Conservation (phyloP, 1,140 invertebrate species). For the Cyclargus thomasi region DNA sequence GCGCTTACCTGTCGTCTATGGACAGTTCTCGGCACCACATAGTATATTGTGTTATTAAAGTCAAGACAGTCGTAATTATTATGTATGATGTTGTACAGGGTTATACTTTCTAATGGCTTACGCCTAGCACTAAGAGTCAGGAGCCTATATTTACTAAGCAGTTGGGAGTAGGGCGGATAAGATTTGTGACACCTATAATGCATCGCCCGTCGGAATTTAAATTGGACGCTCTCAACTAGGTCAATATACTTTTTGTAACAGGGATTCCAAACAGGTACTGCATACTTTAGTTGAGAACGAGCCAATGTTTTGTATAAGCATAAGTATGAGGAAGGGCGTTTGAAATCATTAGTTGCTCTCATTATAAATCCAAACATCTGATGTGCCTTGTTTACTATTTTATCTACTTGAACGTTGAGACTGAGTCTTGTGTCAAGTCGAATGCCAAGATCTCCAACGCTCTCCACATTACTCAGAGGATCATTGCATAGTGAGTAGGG, state of each 20-base stretch:
- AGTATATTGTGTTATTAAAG: too few relatives aligned
- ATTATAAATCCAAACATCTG: conserved; percentile 18
- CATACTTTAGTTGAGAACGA: conserved; percentile 15
- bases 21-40: too few relatives aligned
- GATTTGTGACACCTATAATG: too few relatives aligned
- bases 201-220: too few relatives aligned
- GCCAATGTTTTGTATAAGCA: neutral
- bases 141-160: too few relatives aligned
- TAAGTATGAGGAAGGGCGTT: neutral
- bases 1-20: too few relatives aligned
- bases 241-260: conserved; percentile 8
- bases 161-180: too few relatives aligned
- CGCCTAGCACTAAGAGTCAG: too few relatives aligned
- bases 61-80: too few relatives aligned
- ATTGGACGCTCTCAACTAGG: neutral
- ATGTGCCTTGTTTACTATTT: conserved; percentile 11
- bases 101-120: too few relatives aligned
- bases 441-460: neutral
- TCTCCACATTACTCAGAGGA: neutral
- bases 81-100: too few relatives aligned
- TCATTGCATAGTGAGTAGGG: neutral
- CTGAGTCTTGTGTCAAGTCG: neutral
- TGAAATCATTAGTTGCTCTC: neutral
- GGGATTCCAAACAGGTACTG: conserved; percentile 7
- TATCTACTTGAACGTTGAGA: neutral